Evolutionary conservation across 2,113 vertebrate genomes (phyloP).

Genomic region (Furnarius figulus): DNA sequence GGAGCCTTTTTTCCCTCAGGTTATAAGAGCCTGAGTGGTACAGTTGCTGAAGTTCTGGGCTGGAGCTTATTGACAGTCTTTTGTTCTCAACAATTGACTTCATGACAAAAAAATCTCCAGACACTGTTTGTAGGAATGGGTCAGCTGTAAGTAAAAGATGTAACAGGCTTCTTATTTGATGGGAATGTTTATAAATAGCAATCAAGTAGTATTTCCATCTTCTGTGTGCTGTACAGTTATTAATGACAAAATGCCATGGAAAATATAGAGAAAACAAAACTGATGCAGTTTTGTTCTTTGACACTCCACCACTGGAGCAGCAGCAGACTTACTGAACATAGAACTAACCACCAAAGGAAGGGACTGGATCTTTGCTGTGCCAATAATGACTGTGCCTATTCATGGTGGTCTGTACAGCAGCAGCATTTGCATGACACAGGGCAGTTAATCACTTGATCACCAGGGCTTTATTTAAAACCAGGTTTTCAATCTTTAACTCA

Average conservation of each 20-base stretch:
- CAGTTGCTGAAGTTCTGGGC: neutral
- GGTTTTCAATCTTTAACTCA: neutral
- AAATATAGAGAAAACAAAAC: neutral
- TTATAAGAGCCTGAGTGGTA: neutral
- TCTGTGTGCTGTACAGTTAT: neutral
- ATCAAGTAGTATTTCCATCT: neutral
- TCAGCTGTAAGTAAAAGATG: neutral
- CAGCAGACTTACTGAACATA: neutral
- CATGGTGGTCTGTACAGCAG: rapidly evolving
- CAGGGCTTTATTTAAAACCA: neutral
- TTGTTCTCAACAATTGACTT: neutral
- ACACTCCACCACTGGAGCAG: neutral
- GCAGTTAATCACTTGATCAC: neutral
- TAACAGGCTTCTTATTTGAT: neutral
- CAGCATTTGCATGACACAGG: neutral
- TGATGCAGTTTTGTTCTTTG: neutral
- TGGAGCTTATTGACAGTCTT: neutral
- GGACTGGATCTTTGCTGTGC: neutral
- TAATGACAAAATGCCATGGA: neutral
- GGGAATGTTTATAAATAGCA: neutral
- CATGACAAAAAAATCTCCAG: neutral
- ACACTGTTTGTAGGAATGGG: neutral
- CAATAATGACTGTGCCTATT: neutral
- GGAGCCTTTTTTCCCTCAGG: neutral
- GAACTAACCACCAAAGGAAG: neutral